These are phyloP conservation scores for Drosophila putrida DNA, from an alignment of 2,888 invertebrate species.

Conservation along the genomic window DNA sequence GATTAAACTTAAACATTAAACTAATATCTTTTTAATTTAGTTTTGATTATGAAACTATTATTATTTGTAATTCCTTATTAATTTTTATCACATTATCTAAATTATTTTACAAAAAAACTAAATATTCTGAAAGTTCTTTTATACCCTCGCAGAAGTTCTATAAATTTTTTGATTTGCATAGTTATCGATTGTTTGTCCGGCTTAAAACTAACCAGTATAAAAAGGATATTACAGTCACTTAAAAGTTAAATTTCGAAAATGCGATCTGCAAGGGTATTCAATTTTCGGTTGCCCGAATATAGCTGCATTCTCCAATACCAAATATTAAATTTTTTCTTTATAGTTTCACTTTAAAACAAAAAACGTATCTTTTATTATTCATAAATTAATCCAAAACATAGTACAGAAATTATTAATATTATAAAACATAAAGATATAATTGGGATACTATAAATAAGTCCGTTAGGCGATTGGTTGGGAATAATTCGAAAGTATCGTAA, in stretches of 20 bases:
- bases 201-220: too few species aligned
- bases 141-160: background rate
- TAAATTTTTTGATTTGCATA: background rate
- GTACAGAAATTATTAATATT: background rate
- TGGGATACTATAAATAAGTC: background rate
- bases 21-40: background rate
- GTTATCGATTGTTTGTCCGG: too few species aligned
- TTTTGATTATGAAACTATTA: background rate
- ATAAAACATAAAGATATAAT: background rate
- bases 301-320: background rate
- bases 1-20: too few species aligned
- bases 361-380: background rate
- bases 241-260: background rate
- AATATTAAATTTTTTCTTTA: background rate
- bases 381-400: background rate
- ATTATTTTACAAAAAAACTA: too few species aligned
- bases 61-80: background rate
- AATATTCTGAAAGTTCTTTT: background rate
- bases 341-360: background rate
- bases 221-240: too few species aligned
- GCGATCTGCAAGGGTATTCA: background rate
- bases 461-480: too few species aligned
- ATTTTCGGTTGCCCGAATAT: background rate
- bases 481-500: background rate
- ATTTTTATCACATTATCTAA: background rate